These are phyloP conservation scores for Phaonia tiefii DNA, from an alignment of 2,888 invertebrate genomes.

Conservation along the genomic window DNA sequence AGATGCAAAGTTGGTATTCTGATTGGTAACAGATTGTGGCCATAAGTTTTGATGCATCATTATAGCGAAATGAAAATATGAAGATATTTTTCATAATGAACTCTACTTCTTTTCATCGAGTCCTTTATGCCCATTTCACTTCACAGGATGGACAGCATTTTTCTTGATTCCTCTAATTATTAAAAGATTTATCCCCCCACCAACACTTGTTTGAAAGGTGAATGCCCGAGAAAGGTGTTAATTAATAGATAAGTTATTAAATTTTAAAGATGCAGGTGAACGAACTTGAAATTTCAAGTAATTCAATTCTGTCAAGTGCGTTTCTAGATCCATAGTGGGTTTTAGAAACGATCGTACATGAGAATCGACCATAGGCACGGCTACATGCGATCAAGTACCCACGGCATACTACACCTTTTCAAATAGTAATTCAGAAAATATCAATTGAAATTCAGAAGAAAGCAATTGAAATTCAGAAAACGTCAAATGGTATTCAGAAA, in stretches of 20 bases:
- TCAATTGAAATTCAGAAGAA: too few relatives aligned
- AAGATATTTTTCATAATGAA: background rate
- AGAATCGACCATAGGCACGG: too few relatives aligned
- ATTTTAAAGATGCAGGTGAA: too few relatives aligned
- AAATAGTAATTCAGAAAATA: too few relatives aligned
- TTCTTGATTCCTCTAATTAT: constrained; percentile 18
- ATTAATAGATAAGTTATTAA: background rate
- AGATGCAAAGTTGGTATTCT: constrained; percentile 10
- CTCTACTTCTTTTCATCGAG: background rate
- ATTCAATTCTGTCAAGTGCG: too few relatives aligned
- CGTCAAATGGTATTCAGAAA: too few relatives aligned
- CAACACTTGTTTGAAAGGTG: constrained; percentile 15
- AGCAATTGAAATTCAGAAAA: too few relatives aligned
- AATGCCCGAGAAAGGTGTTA: constrained; percentile 5
- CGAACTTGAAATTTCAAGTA: too few relatives aligned
- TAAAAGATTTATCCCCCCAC: background rate
- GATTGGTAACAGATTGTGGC: constrained; percentile 26
- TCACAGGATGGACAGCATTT: background rate
- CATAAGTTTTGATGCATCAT: constrained; percentile 34
- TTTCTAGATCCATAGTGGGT: too few relatives aligned
- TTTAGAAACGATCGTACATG: too few relatives aligned
- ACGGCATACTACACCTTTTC: too few relatives aligned
- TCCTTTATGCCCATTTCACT: background rate
- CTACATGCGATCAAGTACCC: too few relatives aligned
- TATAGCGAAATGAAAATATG: constrained; percentile 1